Percentiles rank a stretch among this genome's conserved stretches.
These are phyloP conservation scores for Halictus quadricinctus DNA, from an alignment of 2,888 invertebrate genomes.

Conservation along the genomic window DNA sequence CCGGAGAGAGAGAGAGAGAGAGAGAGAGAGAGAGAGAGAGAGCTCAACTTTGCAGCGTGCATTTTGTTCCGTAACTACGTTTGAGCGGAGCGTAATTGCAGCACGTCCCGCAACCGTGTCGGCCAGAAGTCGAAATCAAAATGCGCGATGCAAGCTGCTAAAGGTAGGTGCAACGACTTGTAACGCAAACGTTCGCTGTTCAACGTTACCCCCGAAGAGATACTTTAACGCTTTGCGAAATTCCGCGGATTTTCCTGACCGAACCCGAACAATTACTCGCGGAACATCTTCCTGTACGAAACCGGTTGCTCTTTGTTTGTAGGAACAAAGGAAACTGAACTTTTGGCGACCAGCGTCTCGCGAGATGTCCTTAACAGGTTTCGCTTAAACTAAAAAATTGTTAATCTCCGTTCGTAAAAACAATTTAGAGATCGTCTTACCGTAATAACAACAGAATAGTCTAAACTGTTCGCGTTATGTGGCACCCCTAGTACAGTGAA, in stretches of 20 bases:
- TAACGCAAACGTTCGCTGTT: background rate
- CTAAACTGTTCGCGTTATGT: too few relatives aligned
- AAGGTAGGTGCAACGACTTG: conserved; percentile 11
- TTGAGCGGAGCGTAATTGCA: conserved; percentile 14
- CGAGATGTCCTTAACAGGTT: background rate
- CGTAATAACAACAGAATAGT: too few relatives aligned
- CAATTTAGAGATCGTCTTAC: too few relatives aligned
- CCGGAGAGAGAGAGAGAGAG: too few relatives aligned
- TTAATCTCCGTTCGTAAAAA: too few relatives aligned
- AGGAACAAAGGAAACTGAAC: background rate
- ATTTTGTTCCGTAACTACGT: conserved; percentile 32
- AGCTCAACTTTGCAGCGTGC: background rate
- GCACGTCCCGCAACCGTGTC: conserved; percentile 25
- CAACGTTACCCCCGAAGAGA: conserved; percentile 18
- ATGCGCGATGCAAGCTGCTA: conserved; percentile 16
- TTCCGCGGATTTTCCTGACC: conserved; percentile 17
- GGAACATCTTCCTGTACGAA: conserved; percentile 11
- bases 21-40: background rate
- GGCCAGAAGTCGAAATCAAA: conserved; percentile 25
- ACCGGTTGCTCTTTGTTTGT: background rate
- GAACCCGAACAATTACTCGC: conserved; percentile 22
- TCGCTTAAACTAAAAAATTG: background rate
- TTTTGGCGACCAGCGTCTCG: background rate
- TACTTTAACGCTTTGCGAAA: conserved; percentile 1
- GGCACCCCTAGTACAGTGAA: too few relatives aligned